Evolutionary conservation across 2,888 invertebrate genomes (phyloP).

Genomic region (Synergus japonicus): DNA sequence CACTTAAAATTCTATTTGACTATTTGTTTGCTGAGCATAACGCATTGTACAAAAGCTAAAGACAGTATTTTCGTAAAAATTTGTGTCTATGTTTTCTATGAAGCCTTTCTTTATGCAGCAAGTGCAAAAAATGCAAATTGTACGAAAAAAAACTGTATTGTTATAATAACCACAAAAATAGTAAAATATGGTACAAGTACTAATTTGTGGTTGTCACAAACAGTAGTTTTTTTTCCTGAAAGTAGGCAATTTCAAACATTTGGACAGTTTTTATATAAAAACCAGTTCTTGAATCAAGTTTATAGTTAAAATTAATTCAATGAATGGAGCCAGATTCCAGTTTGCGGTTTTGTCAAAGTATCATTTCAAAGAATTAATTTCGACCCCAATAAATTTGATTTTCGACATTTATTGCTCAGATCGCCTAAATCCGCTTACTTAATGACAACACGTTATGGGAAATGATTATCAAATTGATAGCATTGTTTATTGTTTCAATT

Average conservation of each 20-base stretch:
- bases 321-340: background rate
- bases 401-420: background rate
- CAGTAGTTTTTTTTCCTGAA: too few species aligned
- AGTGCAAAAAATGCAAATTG: too few species aligned
- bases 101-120: background rate
- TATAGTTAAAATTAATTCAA: conserved; percentile 9
- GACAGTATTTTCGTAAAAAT: conserved; percentile 19
- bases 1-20: background rate
- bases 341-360: conserved; percentile 29
- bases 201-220: too few species aligned
- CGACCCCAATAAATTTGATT: conserved; percentile 22
- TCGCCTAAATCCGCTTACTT: conserved; percentile 13
- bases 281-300: background rate
- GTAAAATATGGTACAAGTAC: too few species aligned
- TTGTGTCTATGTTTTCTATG: background rate
- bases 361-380: conserved; percentile 32
- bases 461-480: conserved; percentile 36
- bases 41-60: conserved; percentile 4
- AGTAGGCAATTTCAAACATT: background rate
- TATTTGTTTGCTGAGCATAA: background rate
- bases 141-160: too few species aligned
- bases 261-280: background rate
- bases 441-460: conserved; percentile 12
- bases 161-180: too few species aligned
- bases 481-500: conserved; percentile 34